Evolutionary conservation across 1,140 invertebrate species (phyloP).

Genomic region (Periplaneta americana): DNA sequence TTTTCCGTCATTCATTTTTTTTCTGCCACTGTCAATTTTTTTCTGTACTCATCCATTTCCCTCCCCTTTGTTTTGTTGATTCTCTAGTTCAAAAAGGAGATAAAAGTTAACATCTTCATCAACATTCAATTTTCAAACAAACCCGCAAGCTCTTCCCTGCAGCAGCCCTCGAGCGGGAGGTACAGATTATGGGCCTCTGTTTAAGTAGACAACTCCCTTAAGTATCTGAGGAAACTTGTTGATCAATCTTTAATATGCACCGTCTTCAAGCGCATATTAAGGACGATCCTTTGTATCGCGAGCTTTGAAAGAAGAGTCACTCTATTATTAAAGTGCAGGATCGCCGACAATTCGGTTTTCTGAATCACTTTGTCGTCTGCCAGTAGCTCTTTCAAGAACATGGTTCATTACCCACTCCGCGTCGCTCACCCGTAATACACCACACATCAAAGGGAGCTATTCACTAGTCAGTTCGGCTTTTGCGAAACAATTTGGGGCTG

Average conservation of each 20-base stretch:
- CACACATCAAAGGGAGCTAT: neutral
- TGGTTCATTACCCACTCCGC: neutral
- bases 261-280: neutral
- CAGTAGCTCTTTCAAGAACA: neutral
- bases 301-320: neutral
- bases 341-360: neutral
- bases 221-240: no score
- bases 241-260: neutral
- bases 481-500: neutral
- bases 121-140: no score
- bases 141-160: no score
- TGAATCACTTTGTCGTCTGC: neutral
- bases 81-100: no score
- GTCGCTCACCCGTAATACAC: neutral
- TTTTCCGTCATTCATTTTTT: no score
- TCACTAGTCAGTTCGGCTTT: neutral
- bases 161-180: no score
- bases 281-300: neutral
- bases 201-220: neutral
- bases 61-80: no score
- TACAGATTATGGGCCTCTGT: no score
- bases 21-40: no score
- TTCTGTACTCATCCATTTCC: no score
- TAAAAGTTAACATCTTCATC: no score
- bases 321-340: neutral